These are phyloP conservation scores for Bemisia tabaci DNA, from an alignment of 1,140 invertebrate genomes.

Conservation along the genomic window DNA sequence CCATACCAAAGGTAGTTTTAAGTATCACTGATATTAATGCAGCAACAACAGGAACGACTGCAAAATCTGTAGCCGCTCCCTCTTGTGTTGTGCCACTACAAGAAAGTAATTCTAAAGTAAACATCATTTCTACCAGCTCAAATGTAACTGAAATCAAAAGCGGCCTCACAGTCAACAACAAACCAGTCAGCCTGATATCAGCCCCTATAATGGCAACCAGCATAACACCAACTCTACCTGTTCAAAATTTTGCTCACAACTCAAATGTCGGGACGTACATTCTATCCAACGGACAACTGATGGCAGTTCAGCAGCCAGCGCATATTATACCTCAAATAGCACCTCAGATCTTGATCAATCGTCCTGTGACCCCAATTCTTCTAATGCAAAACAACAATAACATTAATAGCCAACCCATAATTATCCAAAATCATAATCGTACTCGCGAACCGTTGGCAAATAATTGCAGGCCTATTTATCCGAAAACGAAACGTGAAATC, in stretches of 20 bases:
- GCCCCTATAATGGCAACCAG: not conserved
- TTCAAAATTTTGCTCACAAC: not conserved
- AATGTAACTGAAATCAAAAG: not conserved
- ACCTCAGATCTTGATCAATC: not conserved
- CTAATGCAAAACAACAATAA: not conserved
- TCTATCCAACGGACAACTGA: not conserved
- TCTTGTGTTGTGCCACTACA: not conserved
- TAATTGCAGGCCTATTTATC: not conserved
- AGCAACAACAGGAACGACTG: not conserved
- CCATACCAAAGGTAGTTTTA: not conserved
- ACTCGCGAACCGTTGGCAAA: not conserved
- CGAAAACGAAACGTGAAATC: not conserved
- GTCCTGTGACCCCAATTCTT: not conserved
- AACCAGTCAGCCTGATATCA: not conserved
- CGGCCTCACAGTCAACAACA: not conserved
- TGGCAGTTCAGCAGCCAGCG: not conserved
- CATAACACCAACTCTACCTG: not conserved
- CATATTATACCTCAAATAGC: not conserved
- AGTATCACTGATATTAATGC: not conserved
- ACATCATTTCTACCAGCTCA: not conserved
- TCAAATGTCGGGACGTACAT: not conserved
- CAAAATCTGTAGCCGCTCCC: not conserved
- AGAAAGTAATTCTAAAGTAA: not conserved
- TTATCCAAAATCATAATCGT: not conserved
- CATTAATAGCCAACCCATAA: not conserved